Evolutionary conservation across 2,888 invertebrate species (phyloP).

Genomic region (Lycophotia porphyrea): DNA sequence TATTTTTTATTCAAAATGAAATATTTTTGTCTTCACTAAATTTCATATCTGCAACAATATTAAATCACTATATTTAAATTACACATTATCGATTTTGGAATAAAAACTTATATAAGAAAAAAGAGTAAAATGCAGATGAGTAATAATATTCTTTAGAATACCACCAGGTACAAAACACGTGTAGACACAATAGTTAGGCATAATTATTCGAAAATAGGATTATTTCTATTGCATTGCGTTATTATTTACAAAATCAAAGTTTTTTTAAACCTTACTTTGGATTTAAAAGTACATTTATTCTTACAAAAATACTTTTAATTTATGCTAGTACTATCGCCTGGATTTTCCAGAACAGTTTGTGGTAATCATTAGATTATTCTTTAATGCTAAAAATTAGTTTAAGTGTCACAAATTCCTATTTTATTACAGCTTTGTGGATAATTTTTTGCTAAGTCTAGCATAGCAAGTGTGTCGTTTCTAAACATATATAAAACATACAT

Average conservation of each 20-base stretch:
- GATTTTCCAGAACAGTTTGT: constrained; percentile 7
- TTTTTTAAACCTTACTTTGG: background rate
- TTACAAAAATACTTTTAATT: constrained; percentile 52
- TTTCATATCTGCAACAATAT: constrained; percentile 61
- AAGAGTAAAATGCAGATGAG: constrained; percentile 74
- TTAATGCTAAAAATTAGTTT: constrained; percentile 14
- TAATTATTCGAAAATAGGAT: constrained; percentile 35
- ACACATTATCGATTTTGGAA: constrained; percentile 77
- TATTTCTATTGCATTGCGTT: constrained; percentile 34
- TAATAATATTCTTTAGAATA: constrained; percentile 56
- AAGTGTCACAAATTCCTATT: constrained; percentile 7
- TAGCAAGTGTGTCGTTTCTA: background rate
- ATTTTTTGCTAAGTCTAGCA: background rate
- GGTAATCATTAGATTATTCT: constrained; percentile 26
- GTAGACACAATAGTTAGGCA: constrained; percentile 45
- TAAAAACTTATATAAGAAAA: constrained; percentile 72
- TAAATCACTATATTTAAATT: constrained; percentile 66
- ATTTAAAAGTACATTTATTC: constrained; percentile 30
- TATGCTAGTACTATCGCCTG: constrained; percentile 21
- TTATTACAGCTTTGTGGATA: background rate
- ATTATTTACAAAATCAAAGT: constrained; percentile 26
- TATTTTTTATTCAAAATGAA: constrained; percentile 77
- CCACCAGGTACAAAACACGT: constrained; percentile 56
- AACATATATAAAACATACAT: background rate
- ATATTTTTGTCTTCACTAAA: constrained; percentile 63